These are phyloP conservation scores for Meloe dianella DNA, from an alignment of 2,888 invertebrate genomes.

Conservation along the genomic window DNA sequence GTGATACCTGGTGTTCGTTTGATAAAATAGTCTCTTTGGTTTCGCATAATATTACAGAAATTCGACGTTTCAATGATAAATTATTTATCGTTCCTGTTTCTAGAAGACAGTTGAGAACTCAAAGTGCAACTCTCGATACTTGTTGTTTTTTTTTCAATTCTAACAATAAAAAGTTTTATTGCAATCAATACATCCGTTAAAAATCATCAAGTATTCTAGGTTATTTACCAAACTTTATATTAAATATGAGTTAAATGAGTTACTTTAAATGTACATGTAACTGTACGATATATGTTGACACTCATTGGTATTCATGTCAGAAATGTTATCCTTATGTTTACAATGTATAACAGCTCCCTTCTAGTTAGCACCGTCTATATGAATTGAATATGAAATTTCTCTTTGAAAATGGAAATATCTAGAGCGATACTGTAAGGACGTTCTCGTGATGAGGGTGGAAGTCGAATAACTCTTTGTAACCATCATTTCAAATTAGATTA, in stretches of 20 bases:
- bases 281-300: not conserved
- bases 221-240: too few species aligned
- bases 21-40: constrained; percentile 41
- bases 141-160: not conserved
- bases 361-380: constrained; percentile 45
- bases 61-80: constrained; percentile 35
- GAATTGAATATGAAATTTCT: constrained; percentile 48
- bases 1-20: constrained; percentile 33
- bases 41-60: constrained; percentile 34
- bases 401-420: constrained; percentile 33
- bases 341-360: constrained; percentile 47
- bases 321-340: constrained; percentile 47
- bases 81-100: constrained; percentile 31
- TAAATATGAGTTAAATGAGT: too few species aligned
- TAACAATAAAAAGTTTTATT: not conserved
- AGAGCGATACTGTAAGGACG: constrained; percentile 24
- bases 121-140: not conserved
- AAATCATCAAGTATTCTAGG: too few species aligned
- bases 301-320: constrained; percentile 43
- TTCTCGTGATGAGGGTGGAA: constrained; percentile 21
- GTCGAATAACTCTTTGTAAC: constrained; percentile 21
- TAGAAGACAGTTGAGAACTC: not conserved
- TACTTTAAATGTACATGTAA: not conserved
- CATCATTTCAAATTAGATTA: constrained; percentile 33
- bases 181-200: too few species aligned